Base-by-base conservation (phyloP, 1,140 invertebrate species). In the Drosophila orosa region DNA sequence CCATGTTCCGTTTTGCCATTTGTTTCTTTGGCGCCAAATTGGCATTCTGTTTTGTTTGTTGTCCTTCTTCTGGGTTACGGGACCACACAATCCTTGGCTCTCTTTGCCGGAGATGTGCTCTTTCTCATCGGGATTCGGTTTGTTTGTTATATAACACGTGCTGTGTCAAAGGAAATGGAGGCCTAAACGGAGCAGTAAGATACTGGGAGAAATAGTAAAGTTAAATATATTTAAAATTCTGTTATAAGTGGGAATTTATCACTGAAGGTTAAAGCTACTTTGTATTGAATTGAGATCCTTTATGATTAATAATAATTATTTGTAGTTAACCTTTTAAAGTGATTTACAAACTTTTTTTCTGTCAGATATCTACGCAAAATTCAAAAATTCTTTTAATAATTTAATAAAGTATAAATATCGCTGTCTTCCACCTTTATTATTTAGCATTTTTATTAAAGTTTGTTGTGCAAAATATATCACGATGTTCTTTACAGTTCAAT, bases 1-100 rank as follows among this genome's bases (percentile, higher is more conserved):
- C 3, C 10, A 27, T 59, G 56, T 76, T 50, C 22, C 72, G 8
- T 10, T 10, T 45, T 77, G 44, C 47, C 78, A 42, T 72, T 73
- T 67, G 79, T 82, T 71, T 42, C 55, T 71, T 87, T 87, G 76
- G 80, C 84, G 84, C 84, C 84, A 87, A 83, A 74, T 89, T 76
- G 33, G 1, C 61, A 61, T 66, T 85, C 69, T 86, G 75, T 87
- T 87, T 83, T 87, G 79, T 87, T 54, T 80, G 61, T 42, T 72
- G 60, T 77, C 72, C 54, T 75, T 74, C 71, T 79, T 72, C 78
- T 89, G 61, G 83, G 83, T 74, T 74, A 78, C 65, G 76, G 62
- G 67, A 42, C 40, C 76, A 63, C 33, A 15, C 19, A 8, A 19
- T 29, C 52, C 24, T 39, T 48, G 35, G 33, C 42, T 60, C 77